Percentiles rank a stretch among this genome's conserved stretches.
Conservation (phyloP, 2,113 vertebrate genomes). For the Picathartes gymnocephalus region DNA sequence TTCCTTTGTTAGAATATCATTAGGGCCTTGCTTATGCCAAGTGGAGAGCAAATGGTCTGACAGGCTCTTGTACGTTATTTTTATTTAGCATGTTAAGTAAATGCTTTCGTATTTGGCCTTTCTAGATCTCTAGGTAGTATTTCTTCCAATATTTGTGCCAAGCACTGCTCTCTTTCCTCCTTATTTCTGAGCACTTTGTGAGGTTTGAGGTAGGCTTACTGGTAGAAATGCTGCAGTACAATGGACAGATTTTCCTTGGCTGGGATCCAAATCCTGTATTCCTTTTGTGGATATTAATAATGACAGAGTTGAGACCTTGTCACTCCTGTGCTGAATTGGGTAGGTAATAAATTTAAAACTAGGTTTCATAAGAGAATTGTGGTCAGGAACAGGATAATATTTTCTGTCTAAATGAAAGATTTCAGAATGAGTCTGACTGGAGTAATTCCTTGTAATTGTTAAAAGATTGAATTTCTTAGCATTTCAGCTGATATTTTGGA, state of each 20-base stretch:
- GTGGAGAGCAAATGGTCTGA: not conserved
- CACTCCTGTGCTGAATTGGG: not conserved
- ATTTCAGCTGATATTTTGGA: not conserved
- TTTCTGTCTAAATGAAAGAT: constrained; percentile 32
- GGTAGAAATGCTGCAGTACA: not conserved
- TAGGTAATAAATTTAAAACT: not conserved
- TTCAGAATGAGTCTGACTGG: not conserved
- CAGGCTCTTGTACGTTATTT: not conserved
- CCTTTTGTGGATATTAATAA: constrained; percentile 32
- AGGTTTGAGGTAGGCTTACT: not conserved
- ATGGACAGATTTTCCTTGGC: not conserved
- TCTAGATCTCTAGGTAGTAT: not conserved
- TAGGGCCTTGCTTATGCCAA: not conserved
- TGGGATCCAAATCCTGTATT: not conserved
- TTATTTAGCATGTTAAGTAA: not conserved
- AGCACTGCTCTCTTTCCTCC: not conserved
- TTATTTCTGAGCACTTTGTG: not conserved
- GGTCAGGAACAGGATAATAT: constrained; percentile 30
- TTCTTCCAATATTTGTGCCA: not conserved
- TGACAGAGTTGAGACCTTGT: constrained; percentile 39
- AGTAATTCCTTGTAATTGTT: not conserved
- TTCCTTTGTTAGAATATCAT: not conserved
- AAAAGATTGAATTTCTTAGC: not conserved
- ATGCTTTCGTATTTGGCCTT: not conserved
- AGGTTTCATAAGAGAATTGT: constrained; percentile 27